Evolutionary conservation across 2,113 vertebrate genomes (phyloP).

Genomic region (Tetrao urogallus): DNA sequence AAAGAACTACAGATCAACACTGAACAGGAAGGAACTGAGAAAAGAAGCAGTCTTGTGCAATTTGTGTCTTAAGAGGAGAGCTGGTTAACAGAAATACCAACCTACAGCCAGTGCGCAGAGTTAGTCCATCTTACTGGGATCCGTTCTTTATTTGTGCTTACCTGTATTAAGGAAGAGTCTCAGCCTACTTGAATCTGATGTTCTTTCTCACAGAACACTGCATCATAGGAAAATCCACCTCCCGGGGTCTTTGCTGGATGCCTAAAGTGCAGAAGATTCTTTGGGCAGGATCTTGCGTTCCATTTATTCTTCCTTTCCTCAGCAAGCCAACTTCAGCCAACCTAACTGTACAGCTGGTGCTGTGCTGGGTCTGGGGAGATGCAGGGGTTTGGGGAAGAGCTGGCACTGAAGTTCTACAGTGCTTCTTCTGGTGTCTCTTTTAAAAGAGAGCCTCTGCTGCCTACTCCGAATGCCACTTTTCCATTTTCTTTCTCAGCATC

Average conservation of each 20-base stretch:
- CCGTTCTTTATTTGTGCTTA: background rate
- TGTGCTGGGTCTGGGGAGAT: background rate
- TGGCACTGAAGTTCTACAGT: accelerated
- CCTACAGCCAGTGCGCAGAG: background rate
- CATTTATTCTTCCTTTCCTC: background rate
- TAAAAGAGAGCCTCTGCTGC: background rate
- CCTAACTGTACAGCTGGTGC: background rate
- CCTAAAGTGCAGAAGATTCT: background rate
- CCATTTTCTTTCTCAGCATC: background rate
- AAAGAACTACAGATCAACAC: background rate
- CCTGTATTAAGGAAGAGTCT: background rate
- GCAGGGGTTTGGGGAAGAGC: background rate
- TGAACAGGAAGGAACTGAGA: background rate
- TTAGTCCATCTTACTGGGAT: background rate
- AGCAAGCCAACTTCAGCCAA: background rate
- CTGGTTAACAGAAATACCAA: accelerated
- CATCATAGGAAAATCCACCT: background rate
- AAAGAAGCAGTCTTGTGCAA: background rate
- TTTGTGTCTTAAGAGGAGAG: background rate
- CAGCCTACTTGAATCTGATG: background rate
- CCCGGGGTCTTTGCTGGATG: background rate
- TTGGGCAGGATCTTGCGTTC: background rate
- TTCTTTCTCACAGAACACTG: background rate
- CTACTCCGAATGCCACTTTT: background rate
- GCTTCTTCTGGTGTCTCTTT: background rate